A percentile compares a stretch with the other conserved stretches of the same genome.
Conservation (phyloP, 2,797 vertebrate genomes). For the Coccyzus lansbergi region DNA sequence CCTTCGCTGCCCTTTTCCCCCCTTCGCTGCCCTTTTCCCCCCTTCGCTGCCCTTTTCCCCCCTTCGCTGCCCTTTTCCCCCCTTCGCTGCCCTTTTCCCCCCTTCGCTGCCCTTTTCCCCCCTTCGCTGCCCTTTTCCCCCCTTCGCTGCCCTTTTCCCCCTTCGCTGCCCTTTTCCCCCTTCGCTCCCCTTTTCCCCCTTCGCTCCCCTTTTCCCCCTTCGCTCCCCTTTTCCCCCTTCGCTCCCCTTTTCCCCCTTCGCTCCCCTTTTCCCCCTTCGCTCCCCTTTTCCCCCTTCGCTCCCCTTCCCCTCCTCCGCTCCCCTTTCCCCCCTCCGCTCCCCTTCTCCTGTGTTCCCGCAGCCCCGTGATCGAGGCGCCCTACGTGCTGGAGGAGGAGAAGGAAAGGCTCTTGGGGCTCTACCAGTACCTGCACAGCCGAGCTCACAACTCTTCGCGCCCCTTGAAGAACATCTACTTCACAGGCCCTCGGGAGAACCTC, state of each 20-base stretch:
- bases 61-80: background rate
- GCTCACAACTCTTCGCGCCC: constrained; percentile 92
- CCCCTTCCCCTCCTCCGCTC: background rate
- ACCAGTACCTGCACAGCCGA: constrained; percentile 93
- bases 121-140: background rate
- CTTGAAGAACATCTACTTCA: constrained; percentile 91
- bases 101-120: background rate
- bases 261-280: too few species aligned
- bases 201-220: too few species aligned
- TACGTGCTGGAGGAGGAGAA: constrained; percentile 88
- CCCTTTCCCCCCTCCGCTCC: background rate
- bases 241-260: too few species aligned
- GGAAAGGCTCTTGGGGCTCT: constrained; percentile 89
- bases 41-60: background rate
- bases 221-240: too few species aligned
- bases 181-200: too few species aligned
- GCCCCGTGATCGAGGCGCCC: constrained; percentile 88
- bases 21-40: background rate
- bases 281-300: too few species aligned
- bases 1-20: background rate
- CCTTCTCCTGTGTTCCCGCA: constrained; percentile 64
- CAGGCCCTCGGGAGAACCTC: constrained; percentile 89
- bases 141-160: too few species aligned
- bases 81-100: background rate
- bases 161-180: too few species aligned